Conservation (phyloP, 2,888 invertebrate genomes). For the Cabera pusaria region DNA sequence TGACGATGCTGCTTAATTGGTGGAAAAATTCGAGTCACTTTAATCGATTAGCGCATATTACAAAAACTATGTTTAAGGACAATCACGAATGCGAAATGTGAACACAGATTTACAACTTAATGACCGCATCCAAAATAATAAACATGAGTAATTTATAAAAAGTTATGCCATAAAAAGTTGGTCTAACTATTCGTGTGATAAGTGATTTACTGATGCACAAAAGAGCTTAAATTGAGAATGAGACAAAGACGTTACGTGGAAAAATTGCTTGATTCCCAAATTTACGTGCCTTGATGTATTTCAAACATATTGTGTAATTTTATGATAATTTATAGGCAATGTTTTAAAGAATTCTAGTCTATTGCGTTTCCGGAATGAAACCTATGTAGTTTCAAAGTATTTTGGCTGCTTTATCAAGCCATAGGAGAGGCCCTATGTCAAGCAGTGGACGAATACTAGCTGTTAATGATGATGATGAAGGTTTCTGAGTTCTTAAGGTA, state of each 20-base stretch:
- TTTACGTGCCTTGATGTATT: too few species aligned
- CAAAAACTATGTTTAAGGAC: slow-evolving; percentile 4
- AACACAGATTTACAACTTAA: slow-evolving; percentile 24
- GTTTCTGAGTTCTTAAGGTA: too few species aligned
- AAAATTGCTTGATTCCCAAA: too few species aligned
- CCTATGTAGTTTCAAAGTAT: too few species aligned
- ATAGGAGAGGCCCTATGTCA: too few species aligned
- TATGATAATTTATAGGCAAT: too few species aligned
- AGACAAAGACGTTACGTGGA: slow-evolving; percentile 20
- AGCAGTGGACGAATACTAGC: too few species aligned
- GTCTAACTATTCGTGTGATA: slow-evolving; percentile 19
- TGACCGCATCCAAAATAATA: slow-evolving; percentile 23
- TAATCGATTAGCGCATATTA: slow-evolving; percentile 12
- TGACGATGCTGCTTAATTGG: slow-evolving; percentile 29
- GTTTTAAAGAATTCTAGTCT: too few species aligned
- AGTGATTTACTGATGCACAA: slow-evolving; percentile 25
- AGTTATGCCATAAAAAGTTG: slow-evolving; percentile 23
- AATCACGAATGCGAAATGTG: slow-evolving; percentile 16
- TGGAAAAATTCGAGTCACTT: slow-evolving; percentile 17
- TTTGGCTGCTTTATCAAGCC: too few species aligned
- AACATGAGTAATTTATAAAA: slow-evolving; percentile 22
- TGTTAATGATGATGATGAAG: too few species aligned
- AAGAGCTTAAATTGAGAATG: slow-evolving; percentile 28
- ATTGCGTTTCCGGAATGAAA: too few species aligned
- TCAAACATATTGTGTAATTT: too few species aligned